These are phyloP conservation scores for Triplophysa rosa DNA, from an alignment of 2,113 vertebrate species.

Conservation along the genomic window DNA sequence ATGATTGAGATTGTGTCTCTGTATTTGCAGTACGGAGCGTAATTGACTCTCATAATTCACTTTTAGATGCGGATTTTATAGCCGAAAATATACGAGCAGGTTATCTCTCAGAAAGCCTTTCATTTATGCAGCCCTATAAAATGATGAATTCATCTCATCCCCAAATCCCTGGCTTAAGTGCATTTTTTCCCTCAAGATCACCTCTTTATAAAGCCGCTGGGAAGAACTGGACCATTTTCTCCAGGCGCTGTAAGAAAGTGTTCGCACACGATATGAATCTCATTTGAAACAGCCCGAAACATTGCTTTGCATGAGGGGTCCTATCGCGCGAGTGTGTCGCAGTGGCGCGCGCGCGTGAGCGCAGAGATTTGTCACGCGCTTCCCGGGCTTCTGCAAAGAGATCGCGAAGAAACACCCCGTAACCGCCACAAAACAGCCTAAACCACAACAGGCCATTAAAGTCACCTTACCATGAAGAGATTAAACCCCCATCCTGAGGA, in stretches of 20 bases:
- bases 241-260: constrained; percentile 46
- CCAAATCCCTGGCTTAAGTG: constrained; percentile 24
- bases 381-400: constrained; percentile 68
- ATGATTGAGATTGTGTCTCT: constrained; percentile 9
- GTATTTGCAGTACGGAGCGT: constrained; percentile 29
- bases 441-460: constrained; percentile 66
- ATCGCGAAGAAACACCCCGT: constrained; percentile 71
- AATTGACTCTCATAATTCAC: constrained; percentile 36
- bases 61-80: constrained; percentile 9
- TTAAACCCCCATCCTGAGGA: constrained; percentile 58
- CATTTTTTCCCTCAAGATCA: constrained; percentile 29
- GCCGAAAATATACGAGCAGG: constrained; percentile 19
- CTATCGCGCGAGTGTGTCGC: constrained; percentile 63
- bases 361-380: constrained; percentile 73
- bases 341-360: constrained; percentile 55
- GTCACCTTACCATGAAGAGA: constrained; percentile 61
- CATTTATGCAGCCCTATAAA: constrained; percentile 28
- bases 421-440: constrained; percentile 61
- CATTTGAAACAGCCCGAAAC: constrained; percentile 65
- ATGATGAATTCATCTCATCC: constrained; percentile 37
- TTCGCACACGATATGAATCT: constrained; percentile 71
- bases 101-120: constrained; percentile 28
- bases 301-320: constrained; percentile 75
- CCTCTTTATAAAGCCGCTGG: constrained; percentile 33
- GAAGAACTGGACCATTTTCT: constrained; percentile 40